Evolutionary conservation across 2,888 invertebrate species (phyloP).

Genomic region (Spilarctia lutea): DNA sequence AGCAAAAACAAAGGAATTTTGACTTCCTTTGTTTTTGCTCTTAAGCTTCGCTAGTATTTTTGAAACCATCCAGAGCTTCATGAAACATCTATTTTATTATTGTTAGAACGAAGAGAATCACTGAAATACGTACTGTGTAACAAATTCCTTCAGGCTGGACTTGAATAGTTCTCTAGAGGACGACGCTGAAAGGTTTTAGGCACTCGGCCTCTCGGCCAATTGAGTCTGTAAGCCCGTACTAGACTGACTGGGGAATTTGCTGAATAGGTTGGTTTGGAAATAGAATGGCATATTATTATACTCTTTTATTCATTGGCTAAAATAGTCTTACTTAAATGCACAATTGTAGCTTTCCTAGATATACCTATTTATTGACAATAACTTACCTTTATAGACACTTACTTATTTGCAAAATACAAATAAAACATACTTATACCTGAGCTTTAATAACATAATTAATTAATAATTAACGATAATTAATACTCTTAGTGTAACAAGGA

Average conservation of each 20-base stretch:
- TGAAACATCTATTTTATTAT: constrained; percentile 1
- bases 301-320: neutral
- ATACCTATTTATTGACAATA: neutral
- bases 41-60: neutral
- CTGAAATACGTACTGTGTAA: constrained; percentile 20
- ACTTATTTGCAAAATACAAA: neutral
- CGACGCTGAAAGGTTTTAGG: constrained; percentile 35
- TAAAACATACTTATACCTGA: neutral
- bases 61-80: neutral
- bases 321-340: neutral
- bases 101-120: constrained; percentile 13
- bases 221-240: constrained; percentile 15
- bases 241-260: constrained; percentile 16
- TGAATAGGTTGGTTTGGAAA: constrained; percentile 16
- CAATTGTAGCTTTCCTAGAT: neutral
- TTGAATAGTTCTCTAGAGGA: constrained; percentile 39
- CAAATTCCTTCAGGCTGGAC: constrained; percentile 36
- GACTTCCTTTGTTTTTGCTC: no score
- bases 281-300: neutral
- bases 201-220: constrained; percentile 25
- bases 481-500: no score
- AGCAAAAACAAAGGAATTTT: neutral
- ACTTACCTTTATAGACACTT: neutral
- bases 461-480: no score
- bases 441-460: no score